These are phyloP conservation scores for Pocillopora verrucosa DNA, from an alignment of 64 coral and sea anemone genomes.

Conservation along the genomic window DNA sequence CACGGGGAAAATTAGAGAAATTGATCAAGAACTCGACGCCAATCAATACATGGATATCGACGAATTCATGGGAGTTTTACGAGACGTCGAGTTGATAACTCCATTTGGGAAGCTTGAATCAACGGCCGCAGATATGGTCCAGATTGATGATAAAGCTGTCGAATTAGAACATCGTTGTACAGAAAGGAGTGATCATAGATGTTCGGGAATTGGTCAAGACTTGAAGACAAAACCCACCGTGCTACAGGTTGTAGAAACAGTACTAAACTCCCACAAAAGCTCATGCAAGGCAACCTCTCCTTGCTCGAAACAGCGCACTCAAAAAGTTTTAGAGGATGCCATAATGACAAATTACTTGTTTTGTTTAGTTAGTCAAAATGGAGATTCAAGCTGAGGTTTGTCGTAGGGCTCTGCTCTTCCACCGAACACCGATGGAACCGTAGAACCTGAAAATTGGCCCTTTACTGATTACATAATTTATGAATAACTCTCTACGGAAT, in stretches of 20 bases:
- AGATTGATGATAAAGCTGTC: not conserved
- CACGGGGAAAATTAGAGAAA: not conserved
- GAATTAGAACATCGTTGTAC: not conserved
- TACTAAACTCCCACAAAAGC: not conserved
- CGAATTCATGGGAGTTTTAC: conserved; percentile 25
- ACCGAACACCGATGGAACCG: too few species aligned
- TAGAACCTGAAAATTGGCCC: too few species aligned
- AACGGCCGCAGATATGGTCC: not conserved
- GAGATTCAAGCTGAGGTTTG: too few species aligned
- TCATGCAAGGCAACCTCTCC: not conserved
- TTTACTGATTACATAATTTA: too few species aligned
- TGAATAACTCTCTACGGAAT: too few species aligned
- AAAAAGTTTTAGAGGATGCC: conserved; percentile 13
- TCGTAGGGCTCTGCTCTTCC: too few species aligned
- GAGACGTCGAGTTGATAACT: conserved; percentile 12
- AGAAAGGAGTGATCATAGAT: not conserved
- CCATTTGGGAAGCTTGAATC: conserved; percentile 8
- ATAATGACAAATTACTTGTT: conserved; percentile 9
- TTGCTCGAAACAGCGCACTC: not conserved
- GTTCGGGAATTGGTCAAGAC: not conserved
- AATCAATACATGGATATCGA: conserved; percentile 36
- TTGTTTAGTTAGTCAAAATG: not conserved
- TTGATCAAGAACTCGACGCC: not conserved
- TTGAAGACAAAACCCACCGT: not conserved
- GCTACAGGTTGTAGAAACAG: conserved; percentile 3